Base-by-base conservation (phyloP, 2,888 invertebrate species). In the Coleophora flavipennella region DNA sequence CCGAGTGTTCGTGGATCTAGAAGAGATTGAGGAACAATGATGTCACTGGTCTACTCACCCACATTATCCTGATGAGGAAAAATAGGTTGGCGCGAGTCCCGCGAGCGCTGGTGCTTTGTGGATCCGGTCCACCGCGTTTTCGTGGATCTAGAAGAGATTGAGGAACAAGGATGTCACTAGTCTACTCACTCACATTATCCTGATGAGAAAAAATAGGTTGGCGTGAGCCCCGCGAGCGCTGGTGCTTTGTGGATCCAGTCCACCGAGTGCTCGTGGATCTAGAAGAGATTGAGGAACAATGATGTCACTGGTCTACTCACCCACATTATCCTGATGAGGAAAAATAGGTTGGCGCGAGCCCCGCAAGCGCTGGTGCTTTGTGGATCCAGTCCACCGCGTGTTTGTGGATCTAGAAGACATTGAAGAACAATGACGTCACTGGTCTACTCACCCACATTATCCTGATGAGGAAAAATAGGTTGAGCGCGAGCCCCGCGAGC, bases 171-270 rank as follows among this genome's bases (percentile, higher is more conserved):
- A 20, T 20, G 20, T 20, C 20, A 4, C 20, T 20, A 20, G 20
- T 6, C 13, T 32, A 32, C 92, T 87, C 53, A 93, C 95, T 91
- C 95, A 93, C 92, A 96, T 94, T 55, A 96, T 94, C 83, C 89
- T 89, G 55, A 93, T 81, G 44, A 95, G 88, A 75, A 95, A 95
- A 56, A 92, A 86, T 36, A 92, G 87, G 84, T 96, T 96, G 53
- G 88, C 41, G 91, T 88, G 25, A 97, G 88, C 8, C 96, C 94
- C 13, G 88, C 78, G 47, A 96, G 88, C n/a, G n/a, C 93, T 0
- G 96, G 96, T 0, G 89, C 91, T 65, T 94, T 93, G 70, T 92
- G 94, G 54, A 96, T 92, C 92, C 94, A 96, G 73, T 96, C 96
- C 38, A 92, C 92, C 38, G 87, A 2, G 94, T n/a, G n/a, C n/a